These are phyloP conservation scores for Chironomus striatipennis DNA, from an alignment of 1,140 invertebrate genomes.

Conservation along the genomic window DNA sequence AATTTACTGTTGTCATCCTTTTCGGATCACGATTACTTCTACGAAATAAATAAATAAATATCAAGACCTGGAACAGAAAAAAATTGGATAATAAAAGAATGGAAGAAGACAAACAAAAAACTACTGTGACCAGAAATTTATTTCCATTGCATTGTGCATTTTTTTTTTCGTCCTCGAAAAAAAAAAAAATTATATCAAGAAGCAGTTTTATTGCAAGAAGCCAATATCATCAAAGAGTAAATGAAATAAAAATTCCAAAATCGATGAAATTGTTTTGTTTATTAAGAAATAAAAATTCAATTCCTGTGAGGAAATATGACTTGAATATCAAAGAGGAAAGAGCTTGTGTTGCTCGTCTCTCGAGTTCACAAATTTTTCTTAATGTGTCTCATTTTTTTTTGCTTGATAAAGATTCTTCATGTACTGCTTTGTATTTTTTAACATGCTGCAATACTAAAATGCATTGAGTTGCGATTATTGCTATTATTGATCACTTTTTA, in stretches of 20 bases:
- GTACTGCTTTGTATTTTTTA: too few relatives aligned
- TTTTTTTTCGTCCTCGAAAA: not conserved
- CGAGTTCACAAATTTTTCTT: not conserved
- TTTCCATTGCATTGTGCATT: not conserved
- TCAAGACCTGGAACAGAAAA: not conserved
- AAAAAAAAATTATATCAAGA: not conserved
- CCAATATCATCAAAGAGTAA: too few relatives aligned
- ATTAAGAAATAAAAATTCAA: constrained; percentile 24
- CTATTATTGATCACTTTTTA: too few relatives aligned
- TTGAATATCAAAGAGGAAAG: not conserved
- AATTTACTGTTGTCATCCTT: constrained; percentile 21
- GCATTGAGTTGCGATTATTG: too few relatives aligned
- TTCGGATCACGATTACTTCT: constrained; percentile 16
- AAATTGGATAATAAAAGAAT: not conserved
- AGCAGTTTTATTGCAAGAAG: not conserved
- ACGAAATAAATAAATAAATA: not conserved
- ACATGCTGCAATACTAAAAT: too few relatives aligned
- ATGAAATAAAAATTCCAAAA: not conserved
- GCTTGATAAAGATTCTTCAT: too few relatives aligned
- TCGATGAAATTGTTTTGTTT: constrained; percentile 18
- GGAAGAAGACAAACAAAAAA: not conserved
- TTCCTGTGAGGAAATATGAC: constrained; percentile 12
- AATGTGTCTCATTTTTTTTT: too few relatives aligned
- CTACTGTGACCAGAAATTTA: constrained; percentile 1
- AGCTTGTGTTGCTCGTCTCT: not conserved